Percentiles rank a stretch among this genome's conserved stretches.
Conservation (phyloP, 2,888 invertebrate species). For the Phymatocera aterrima region DNA sequence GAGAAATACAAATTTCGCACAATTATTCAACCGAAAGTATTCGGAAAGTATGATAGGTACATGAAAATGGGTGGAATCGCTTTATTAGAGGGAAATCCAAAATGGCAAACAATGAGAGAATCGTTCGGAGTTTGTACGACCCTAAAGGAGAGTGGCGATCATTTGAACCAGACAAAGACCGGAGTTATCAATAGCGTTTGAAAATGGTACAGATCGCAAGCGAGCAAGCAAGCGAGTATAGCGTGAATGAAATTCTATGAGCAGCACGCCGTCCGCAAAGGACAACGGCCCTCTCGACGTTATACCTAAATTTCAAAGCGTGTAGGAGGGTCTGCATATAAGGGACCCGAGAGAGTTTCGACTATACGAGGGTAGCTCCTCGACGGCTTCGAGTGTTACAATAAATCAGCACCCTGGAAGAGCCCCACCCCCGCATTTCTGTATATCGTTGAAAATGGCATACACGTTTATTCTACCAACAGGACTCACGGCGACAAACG, state of each 20-base stretch:
- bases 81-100: neutral
- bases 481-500: conserved; percentile 53
- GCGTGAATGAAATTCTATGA: conserved; percentile 24
- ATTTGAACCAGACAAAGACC: neutral
- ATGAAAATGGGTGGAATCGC: neutral
- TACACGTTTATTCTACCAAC: conserved; percentile 39
- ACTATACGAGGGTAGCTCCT: conserved; percentile 59
- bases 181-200: conserved; percentile 21
- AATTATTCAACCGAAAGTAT: too few relatives aligned
- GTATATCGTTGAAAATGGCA: conserved; percentile 46
- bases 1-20: too few relatives aligned
- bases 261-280: conserved; percentile 15
- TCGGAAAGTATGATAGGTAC: too few relatives aligned
- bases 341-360: conserved; percentile 37
- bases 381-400: conserved; percentile 63
- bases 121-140: neutral
- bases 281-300: conserved; percentile 2
- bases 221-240: neutral
- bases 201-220: neutral
- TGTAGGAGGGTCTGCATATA: conserved; percentile 30
- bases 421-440: conserved; percentile 62
- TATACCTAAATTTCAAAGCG: conserved; percentile 30
- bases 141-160: conserved; percentile 2
- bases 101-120: neutral
- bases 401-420: conserved; percentile 63